phyloP scores from a whole-genome alignment of 1,140 invertebrate genomes.

The Diachasmimorpha longicaudata region DNA sequence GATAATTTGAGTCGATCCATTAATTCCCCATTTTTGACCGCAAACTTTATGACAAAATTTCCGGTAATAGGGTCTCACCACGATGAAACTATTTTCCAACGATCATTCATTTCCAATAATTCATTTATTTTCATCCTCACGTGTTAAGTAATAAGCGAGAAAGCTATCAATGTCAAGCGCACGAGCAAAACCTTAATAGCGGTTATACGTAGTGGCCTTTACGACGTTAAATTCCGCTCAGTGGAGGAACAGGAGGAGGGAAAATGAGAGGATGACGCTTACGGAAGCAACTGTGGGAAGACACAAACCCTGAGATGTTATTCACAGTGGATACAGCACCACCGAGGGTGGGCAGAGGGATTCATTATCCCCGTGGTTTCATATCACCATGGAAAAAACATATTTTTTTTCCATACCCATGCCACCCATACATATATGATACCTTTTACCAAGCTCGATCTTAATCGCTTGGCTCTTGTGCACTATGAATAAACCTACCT shows the following conservation, averaged over 20 bases:
- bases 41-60: too few relatives aligned
- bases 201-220: not conserved
- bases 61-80: too few relatives aligned
- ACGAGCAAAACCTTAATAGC: constrained; percentile 25
- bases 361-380: not conserved
- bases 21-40: too few relatives aligned
- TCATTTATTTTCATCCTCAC: not conserved
- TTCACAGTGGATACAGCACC: not conserved
- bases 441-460: not conserved
- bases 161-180: constrained; percentile 24
- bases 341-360: not conserved
- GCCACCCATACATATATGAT: not conserved
- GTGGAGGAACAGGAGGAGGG: not conserved
- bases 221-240: not conserved
- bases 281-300: not conserved
- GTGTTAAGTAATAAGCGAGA: constrained; percentile 16
- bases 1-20: too few relatives aligned
- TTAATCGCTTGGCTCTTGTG: not conserved
- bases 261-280: not conserved
- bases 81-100: too few relatives aligned
- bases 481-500: not conserved
- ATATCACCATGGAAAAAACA: not conserved
- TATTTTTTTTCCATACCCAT: too few relatives aligned
- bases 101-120: too few relatives aligned
- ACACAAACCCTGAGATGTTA: not conserved